Base-by-base conservation (phyloP, 2,113 vertebrate genomes). In the Dipodomys ordii region DNA sequence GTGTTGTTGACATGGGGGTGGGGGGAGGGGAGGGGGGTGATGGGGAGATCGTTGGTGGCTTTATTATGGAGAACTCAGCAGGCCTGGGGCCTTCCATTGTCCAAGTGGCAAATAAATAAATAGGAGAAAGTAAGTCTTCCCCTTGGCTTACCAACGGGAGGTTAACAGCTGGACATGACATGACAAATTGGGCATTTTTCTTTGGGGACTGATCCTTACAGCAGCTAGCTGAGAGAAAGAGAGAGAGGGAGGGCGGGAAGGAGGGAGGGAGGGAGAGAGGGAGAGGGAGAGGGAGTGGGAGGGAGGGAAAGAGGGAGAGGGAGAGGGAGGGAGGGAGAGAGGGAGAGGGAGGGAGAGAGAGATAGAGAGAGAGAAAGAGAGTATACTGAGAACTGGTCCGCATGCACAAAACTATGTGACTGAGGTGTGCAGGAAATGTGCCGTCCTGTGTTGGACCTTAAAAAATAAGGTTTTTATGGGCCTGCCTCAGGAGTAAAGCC, bases 101-200 rank as follows among this genome's bases (percentile, higher is more conserved):
- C 98, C 93, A 88, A 97, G 98, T 98, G 98, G 98, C 98, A 99
- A 99, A 99, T 99, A 99, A 98, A 99, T 98, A 98, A 99, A 99
- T 99, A 98, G 98, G 98, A 98, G 98, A 98, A 99, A 99, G 98
- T 98, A 98, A 98, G 98, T 98, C 98, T 98, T 98, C 98, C 98
- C 98, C 98, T 97, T 97, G 98, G 98, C 98, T 98, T 98, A 92
- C 97, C 98, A 95, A 98, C 97, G 97, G 98, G 98, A 98, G 99
- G 99, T 99, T 99, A 99, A 99, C 99, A 99, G 99, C 99, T 99
- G 99, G 98, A 99, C 98, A 98, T 99, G 99, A 99, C 99, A 99
- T 99, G 99, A 99, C 99, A 99, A 99, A 99, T 99, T 99, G 99
- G 98, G 97, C 97, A 95, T 97, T 98, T 98, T 98, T 98, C 98